Conservation (phyloP, 2,113 vertebrate genomes). For the Pachycephala philippinensis region DNA sequence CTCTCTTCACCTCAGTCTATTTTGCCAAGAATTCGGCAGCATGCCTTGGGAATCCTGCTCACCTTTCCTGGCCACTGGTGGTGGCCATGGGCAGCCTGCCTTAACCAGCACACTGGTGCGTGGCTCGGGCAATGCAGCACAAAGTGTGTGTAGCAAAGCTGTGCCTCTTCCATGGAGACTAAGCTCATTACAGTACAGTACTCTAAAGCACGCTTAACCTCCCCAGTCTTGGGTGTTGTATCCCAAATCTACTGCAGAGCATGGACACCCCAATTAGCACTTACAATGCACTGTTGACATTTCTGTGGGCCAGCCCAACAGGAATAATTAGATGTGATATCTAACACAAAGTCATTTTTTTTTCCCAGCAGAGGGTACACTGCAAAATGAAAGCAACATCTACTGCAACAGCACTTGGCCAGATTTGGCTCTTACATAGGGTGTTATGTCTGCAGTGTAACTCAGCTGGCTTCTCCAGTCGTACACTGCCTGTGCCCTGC, state of each 20-base stretch:
- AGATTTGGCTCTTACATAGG: neutral
- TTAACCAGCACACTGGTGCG: neutral
- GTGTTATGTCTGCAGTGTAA: neutral
- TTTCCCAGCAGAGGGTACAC: conserved; percentile 47
- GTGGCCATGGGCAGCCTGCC: neutral
- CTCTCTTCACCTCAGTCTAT: neutral
- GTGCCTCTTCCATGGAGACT: conserved; percentile 66
- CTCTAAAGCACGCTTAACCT: conserved; percentile 66
- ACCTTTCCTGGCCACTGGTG: neutral
- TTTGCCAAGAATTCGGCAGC: neutral
- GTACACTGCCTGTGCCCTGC: neutral
- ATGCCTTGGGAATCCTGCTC: neutral
- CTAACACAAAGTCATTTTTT: conserved; percentile 56
- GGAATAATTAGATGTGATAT: conserved; percentile 66
- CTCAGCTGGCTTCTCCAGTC: neutral
- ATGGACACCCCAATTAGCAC: conserved; percentile 70
- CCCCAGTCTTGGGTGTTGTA: conserved; percentile 54
- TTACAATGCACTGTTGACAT: conserved; percentile 69
- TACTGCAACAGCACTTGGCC: neutral
- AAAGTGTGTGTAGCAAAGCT: neutral
- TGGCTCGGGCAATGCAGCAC: neutral
- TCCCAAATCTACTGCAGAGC: conserved; percentile 62
- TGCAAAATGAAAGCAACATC: conserved; percentile 47
- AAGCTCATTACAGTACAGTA: conserved; percentile 61
- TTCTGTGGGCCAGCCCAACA: conserved; percentile 66